These are phyloP conservation scores for Subacronicta megacephala DNA, from an alignment of 2,888 invertebrate species.

Conservation along the genomic window DNA sequence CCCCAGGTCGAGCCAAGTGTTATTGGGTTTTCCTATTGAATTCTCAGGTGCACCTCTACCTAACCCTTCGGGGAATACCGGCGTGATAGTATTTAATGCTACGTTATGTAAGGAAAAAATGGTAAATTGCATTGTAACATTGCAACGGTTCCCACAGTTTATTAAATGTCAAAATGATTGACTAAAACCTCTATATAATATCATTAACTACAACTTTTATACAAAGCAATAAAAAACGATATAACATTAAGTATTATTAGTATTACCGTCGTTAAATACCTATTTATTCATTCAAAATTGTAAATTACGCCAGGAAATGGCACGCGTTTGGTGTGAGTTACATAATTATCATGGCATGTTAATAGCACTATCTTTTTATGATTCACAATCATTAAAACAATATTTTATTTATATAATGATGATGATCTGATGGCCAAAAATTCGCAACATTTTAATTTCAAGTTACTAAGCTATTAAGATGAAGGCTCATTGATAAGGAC, in stretches of 20 bases:
- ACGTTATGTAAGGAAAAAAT: no score
- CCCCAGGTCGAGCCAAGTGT: no score
- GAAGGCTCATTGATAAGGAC: conserved; percentile 46
- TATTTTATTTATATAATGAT: conserved; percentile 16
- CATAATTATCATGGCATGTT: conserved; percentile 1
- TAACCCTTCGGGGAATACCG: no score
- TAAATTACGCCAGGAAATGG: not conserved
- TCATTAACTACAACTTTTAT: conserved; percentile 10
- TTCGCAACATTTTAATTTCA: conserved; percentile 42
- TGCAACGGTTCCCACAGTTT: conserved; percentile 35
- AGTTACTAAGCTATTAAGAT: conserved; percentile 53
- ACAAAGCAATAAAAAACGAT: conserved; percentile 2
- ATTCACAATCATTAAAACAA: conserved; percentile 9
- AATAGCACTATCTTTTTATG: not conserved
- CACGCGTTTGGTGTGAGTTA: not conserved
- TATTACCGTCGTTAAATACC: conserved; percentile 13
- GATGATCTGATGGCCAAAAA: conserved; percentile 37
- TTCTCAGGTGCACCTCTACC: no score
- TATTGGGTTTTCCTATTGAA: no score
- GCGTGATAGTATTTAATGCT: no score
- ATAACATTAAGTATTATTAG: conserved; percentile 7
- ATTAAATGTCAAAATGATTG: conserved; percentile 30
- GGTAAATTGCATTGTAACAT: no score
- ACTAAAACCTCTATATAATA: conserved; percentile 5
- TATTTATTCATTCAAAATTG: conserved; percentile 1